Conservation (phyloP, 2,797 vertebrate genomes). For the Darevskia nairensis region DNA sequence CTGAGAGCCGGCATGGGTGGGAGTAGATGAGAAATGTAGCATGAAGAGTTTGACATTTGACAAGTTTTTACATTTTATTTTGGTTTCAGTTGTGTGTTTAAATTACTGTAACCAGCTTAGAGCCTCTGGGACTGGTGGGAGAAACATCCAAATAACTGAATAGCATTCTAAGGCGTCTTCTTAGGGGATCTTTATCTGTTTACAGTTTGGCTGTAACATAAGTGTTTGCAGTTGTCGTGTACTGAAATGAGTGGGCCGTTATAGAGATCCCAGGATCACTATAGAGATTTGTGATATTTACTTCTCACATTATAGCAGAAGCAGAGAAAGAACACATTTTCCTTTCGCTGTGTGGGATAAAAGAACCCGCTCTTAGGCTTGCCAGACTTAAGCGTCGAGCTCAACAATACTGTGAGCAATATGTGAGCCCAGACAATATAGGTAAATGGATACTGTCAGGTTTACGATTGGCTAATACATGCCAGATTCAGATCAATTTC, state of each 20-base stretch:
- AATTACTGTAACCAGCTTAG: not conserved
- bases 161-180: not conserved
- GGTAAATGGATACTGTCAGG: not conserved
- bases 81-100: not conserved
- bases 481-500: not conserved
- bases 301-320: not conserved
- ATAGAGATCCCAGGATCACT: not conserved
- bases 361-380: not conserved
- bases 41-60: not conserved
- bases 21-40: not conserved
- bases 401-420: not conserved
- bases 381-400: not conserved
- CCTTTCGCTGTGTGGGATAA: too few relatives aligned
- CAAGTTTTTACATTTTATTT: not conserved
- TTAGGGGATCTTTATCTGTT: not conserved
- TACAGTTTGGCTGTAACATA: not conserved
- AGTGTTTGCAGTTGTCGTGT: not conserved
- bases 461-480: not conserved
- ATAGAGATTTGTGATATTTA: not conserved
- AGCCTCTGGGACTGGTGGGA: not conserved
- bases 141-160: not conserved
- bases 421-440: not conserved
- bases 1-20: not conserved
- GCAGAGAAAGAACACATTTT: not conserved
- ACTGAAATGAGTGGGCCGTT: not conserved